Evolutionary conservation across 2,113 vertebrate genomes (phyloP), one percentile per base, ranked within the genome.

Genomic region (Trachemys scripta): DNA sequence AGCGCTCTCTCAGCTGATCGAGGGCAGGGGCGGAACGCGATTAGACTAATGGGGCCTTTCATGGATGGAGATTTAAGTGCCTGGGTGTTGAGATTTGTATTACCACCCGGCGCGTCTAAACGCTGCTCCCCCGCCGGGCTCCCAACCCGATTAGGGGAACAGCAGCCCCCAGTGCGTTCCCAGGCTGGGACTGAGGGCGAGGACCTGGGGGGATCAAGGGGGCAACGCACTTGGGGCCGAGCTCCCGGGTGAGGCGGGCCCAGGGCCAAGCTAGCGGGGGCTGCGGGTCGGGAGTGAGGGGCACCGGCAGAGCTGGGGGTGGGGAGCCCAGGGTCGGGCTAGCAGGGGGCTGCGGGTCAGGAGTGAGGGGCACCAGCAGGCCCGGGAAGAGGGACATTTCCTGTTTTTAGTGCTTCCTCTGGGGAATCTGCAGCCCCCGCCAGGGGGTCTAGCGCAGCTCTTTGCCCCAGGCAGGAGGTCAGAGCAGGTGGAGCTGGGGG

Each of bases 21-120:
- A 95, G 72, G 92, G 95, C 91, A 93, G 94, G 91, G 91, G 93
- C 88, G 94, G 88, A 87, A 90, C 87, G 91, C 80, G 95, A 96
- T 96, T 96, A 95, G 92, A 96, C 95, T 96, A 96, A 96, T 96
- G 6, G 94, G 93, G 91, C 89, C 95, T 96, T 96, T 96, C 95
- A 95, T 90, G 93, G 95, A 93, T 93, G 94, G 89, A 96, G 91
- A 96, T 95, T 96, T 96, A 96, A 96, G 95, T 95, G 95, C 86
- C 91, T 31, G 95, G 87, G 90, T 91, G 93, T 90, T 95, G 85
- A 96, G 95, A 96, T 96, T 95, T 96, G 95, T 95, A 93, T 93
- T 93, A 92, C 93, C 93, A 88, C 93, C 91, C 72, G 84, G 90
- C 65, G 93, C 89, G 93, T 82, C 75, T 90, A 82, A 47, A 53